Evolutionary conservation across 2,797 vertebrate species (phyloP), one percentile per base, ranked within the genome.

Genomic region (Mormyrops boulengeri): DNA sequence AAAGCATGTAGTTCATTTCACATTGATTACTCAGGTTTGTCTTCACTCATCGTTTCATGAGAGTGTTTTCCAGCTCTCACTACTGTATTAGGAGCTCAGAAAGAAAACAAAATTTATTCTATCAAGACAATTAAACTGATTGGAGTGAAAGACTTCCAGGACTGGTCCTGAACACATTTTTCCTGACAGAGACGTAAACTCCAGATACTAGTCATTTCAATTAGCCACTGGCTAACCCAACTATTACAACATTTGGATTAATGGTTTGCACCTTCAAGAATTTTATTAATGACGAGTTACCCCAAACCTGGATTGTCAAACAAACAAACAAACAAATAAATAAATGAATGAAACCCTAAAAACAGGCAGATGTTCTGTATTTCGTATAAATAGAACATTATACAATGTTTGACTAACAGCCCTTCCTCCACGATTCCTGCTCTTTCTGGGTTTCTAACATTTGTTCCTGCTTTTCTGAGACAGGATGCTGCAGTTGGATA

Each of bases 391-490:
- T 80, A 44, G 14, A 44, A 17, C 38, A 77, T 41, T 77, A 41
- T 77, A 41, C 38, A 77, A 77, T 44, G 73, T 9, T 44, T 44
- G 38, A 80, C 17, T 41, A 44, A 80, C 34, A 80, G 73, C 73
- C 38, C 34, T 44, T 80, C 14, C 17, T 19, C 38, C 34, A 85
- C 82, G 60, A 82, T 49, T 91, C 89, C n/a, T 92, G 89, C 91
- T 91, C 89, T 84, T 91, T 92, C 93, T 89, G 92, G 93, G 92
- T 94, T 93, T 94, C 91, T 88, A 93, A 95, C 95, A 95, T 95
- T 94, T 96, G 95, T 93, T 95, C 93, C 93, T 95, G 41, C 88
- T 96, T 96, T 94, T 87, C 91, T 90, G 89, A 89, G 91, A 94
- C 92, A 94, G 94, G 94, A 95, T 95, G 95, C 93, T 93, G 92